phyloP scores from a whole-genome alignment of 2,113 vertebrate species.

The Candoia aspera region DNA sequence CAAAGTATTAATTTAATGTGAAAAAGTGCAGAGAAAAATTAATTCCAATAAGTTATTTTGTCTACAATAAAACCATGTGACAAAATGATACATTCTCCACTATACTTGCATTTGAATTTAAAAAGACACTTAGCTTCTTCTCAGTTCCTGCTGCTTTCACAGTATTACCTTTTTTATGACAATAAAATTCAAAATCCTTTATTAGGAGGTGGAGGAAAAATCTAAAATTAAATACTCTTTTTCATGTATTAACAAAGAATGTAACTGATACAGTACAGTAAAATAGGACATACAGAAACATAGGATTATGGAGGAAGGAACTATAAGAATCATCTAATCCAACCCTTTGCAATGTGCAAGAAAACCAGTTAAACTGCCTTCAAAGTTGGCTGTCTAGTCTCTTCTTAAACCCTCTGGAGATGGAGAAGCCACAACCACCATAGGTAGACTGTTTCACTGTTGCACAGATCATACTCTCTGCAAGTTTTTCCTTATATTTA shows the following conservation, averaged over 20 bases:
- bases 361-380: too few species aligned
- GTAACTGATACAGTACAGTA: conserved; percentile 31
- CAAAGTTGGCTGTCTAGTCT: too few species aligned
- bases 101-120: conserved; percentile 58
- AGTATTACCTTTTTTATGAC: conserved; percentile 53
- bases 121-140: conserved; percentile 58
- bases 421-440: too few species aligned
- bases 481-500: too few species aligned
- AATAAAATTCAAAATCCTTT: conserved; percentile 68
- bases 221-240: conserved; percentile 64
- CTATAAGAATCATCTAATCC: neutral
- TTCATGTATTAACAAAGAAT: conserved; percentile 50
- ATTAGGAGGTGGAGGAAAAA: conserved; percentile 37
- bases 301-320: neutral
- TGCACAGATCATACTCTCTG: too few species aligned
- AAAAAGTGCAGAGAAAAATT: conserved; percentile 66
- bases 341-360: too few species aligned
- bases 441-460: too few species aligned
- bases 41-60: conserved; percentile 67
- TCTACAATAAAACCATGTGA: conserved; percentile 63
- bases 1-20: conserved; percentile 75
- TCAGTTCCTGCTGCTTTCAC: conserved; percentile 60
- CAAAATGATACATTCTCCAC: conserved; percentile 58
- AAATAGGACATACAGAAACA: conserved; percentile 25
- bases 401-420: too few species aligned